Evolutionary conservation across 2,113 vertebrate genomes (phyloP), one percentile per base, ranked within the genome.

Genomic region (Leptosomus discolor): DNA sequence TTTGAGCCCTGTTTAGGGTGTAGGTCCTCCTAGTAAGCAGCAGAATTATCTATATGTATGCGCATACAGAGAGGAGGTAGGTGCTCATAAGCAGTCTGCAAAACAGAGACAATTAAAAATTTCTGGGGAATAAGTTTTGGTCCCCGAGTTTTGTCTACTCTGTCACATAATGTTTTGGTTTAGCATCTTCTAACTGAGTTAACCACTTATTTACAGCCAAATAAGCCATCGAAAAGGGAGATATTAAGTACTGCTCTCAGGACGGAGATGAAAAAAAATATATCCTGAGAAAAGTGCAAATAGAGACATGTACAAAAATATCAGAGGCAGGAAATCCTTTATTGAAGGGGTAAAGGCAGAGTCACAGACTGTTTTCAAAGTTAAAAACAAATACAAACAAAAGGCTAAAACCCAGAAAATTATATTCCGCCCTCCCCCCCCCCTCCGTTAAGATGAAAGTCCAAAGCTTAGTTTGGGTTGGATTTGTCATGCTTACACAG

Each of bases 331-430:
- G 78, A 95, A 94, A 81, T 96, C 86, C 94, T 97, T 98, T 98
- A 97, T 98, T 98, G 95, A 94, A 90, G 70, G 68, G 60, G 63
- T 78, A 91, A 94, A 95, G 91, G 91, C 94, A 97, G 77, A 93
- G 45, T 94, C 94, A 91, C 85, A 71, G 69, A 48, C 53, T 82
- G 80, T 45, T 94, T 86, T 50, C 69, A 92, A 92, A 92, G 74
- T 96, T 67, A 92, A 92, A 92, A 89, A 9, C 80, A 77, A 92
- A 90, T 69, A 92, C 86, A 67, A 81, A 91, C 73, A 74, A 37
- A 43, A 95, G 50, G 88, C 65, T 73, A 90, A 89, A 92, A 39
- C 7, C 46, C 34, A 7, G 73, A 85, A 92, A 94, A 89, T 4
- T 3, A 8, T 39, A 51, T 45, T 64, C 34, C 37, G n/a, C 45